Percentiles rank a stretch among this genome's conserved stretches.
Evolutionary conservation across 2,797 vertebrate species (phyloP).

Genomic region (Liparis tanakae): DNA sequence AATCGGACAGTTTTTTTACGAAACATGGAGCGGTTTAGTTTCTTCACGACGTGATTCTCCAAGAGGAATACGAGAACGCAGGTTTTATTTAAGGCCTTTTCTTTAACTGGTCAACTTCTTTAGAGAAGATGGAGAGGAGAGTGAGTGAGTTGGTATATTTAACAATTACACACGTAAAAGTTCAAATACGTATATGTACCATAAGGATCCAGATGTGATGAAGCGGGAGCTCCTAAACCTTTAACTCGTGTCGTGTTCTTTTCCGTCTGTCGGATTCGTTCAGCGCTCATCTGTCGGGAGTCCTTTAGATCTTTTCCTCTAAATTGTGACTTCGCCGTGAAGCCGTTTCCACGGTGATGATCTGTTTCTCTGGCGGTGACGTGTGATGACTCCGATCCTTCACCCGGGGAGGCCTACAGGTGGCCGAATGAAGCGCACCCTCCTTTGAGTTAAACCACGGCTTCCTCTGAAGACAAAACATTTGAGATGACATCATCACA

Average conservation of each 20-base stretch:
- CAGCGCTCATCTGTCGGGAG: too few relatives aligned
- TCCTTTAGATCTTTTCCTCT: not conserved
- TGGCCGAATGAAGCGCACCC: not conserved
- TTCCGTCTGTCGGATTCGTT: not conserved
- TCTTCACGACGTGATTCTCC: not conserved
- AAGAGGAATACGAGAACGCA: not conserved
- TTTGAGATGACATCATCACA: too few relatives aligned
- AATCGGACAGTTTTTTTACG: slow-evolving; percentile 35
- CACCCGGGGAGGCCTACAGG: not conserved
- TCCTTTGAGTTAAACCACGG: too few relatives aligned
- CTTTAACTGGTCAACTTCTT: not conserved
- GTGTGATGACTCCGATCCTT: not conserved
- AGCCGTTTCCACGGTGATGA: not conserved
- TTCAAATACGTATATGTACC: too few relatives aligned
- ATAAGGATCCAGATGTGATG: too few relatives aligned
- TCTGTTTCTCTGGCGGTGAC: not conserved
- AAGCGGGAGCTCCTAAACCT: not conserved
- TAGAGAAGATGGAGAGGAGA: not conserved
- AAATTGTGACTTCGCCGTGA: not conserved
- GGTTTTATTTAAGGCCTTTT: not conserved
- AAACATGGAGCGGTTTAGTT: not conserved
- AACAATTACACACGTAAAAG: not conserved
- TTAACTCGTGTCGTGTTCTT: not conserved
- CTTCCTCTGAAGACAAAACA: too few relatives aligned
- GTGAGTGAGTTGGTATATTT: not conserved